phyloP scores from a whole-genome alignment of 2,113 vertebrate species.

The Alethe diademata region DNA sequence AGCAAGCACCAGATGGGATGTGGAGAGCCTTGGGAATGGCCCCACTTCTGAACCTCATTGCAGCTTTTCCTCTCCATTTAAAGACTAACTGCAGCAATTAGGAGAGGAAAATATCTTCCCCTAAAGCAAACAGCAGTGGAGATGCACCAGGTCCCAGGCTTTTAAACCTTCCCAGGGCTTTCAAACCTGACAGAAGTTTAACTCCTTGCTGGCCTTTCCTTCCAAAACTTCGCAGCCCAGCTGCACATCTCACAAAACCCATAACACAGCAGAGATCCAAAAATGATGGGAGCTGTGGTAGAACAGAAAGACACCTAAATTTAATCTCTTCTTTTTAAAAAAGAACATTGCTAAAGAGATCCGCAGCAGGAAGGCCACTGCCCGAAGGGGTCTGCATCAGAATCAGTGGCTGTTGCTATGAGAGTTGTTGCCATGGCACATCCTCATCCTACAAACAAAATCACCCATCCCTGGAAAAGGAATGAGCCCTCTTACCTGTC shows the following conservation, averaged over 20 bases:
- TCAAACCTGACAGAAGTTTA: background rate
- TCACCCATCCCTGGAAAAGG: constrained; percentile 20
- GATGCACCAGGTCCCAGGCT: background rate
- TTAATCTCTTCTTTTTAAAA: background rate
- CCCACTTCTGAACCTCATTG: background rate
- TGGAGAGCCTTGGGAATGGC: background rate
- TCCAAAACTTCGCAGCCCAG: background rate
- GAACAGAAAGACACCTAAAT: background rate
- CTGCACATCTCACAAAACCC: background rate
- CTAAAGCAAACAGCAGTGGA: background rate
- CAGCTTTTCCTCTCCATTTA: background rate
- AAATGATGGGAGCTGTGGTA: background rate
- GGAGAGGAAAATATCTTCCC: background rate
- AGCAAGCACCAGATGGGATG: rapidly evolving
- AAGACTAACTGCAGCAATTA: background rate
- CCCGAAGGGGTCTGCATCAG: constrained; percentile 6
- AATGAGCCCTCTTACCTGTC: constrained; percentile 41
- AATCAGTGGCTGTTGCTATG: constrained; percentile 70
- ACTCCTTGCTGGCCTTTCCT: background rate
- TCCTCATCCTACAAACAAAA: constrained; percentile 68
- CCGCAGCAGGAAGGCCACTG: background rate
- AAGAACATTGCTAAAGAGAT: background rate
- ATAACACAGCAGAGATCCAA: background rate
- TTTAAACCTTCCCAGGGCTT: background rate
- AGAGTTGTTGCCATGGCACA: constrained; percentile 76